Percentiles rank a stretch among this genome's conserved stretches.
These are phyloP conservation scores for Terebella lapidaria DNA, from an alignment of 2,888 invertebrate genomes.

Conservation along the genomic window DNA sequence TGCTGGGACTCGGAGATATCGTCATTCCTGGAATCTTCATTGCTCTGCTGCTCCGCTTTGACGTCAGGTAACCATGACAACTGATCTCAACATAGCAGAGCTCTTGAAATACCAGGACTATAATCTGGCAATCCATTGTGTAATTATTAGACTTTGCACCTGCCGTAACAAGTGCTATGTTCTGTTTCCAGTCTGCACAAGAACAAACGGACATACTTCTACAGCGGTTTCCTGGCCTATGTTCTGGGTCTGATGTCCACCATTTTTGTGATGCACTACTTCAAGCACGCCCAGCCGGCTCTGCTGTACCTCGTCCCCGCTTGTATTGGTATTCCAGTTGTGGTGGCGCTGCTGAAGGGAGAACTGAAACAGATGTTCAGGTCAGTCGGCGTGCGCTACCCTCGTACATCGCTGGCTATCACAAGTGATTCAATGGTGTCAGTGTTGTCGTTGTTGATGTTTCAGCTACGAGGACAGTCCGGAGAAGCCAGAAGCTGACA, in stretches of 20 bases:
- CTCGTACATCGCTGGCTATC: neutral
- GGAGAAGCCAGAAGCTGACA: slow-evolving; percentile 10
- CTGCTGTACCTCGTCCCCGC: slow-evolving; percentile 94
- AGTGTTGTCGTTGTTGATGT: neutral
- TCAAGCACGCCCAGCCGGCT: slow-evolving; percentile 96
- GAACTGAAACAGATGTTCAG: slow-evolving; percentile 84
- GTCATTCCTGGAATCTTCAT: slow-evolving; percentile 99
- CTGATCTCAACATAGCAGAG: neutral
- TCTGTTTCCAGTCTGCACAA: slow-evolving; percentile 38
- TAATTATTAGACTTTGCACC: neutral
- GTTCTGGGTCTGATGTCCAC: slow-evolving; percentile 87
- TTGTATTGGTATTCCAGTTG: slow-evolving; percentile 83
- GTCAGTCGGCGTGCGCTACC: too few species aligned
- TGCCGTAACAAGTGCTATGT: neutral
- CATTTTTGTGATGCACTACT: slow-evolving; percentile 95
- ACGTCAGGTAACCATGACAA: slow-evolving; percentile 62
- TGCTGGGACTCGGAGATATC: slow-evolving; percentile 98
- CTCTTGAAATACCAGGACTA: neutral
- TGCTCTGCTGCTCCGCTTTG: slow-evolving; percentile 90
- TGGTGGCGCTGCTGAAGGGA: slow-evolving; percentile 82
- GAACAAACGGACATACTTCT: slow-evolving; percentile 61
- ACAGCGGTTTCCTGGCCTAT: slow-evolving; percentile 86
- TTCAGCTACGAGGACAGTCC: slow-evolving; percentile 25
- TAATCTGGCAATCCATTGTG: too few species aligned
- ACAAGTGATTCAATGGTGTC: neutral